phyloP scores from a whole-genome alignment of 2,113 vertebrate genomes.

The Phalacrocorax aristotelis region DNA sequence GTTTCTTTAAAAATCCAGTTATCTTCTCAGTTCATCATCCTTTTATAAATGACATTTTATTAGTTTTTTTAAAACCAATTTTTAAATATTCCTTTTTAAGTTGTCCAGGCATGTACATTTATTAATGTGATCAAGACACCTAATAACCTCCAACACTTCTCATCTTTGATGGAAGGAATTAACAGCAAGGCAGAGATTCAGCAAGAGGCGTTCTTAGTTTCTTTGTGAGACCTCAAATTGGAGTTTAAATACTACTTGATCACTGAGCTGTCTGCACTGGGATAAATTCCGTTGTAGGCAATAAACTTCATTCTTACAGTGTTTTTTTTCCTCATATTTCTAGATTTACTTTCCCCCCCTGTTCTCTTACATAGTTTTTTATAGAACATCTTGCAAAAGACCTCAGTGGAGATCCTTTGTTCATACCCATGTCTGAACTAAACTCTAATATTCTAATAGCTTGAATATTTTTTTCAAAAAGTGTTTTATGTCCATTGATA shows the following conservation, averaged over 20 bases:
- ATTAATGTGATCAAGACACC: neutral
- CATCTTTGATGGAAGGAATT: neutral
- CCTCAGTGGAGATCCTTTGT: neutral
- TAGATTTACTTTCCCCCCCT: neutral
- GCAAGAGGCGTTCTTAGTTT: neutral
- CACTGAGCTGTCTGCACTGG: neutral
- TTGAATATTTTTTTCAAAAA: neutral
- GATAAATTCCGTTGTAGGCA: neutral
- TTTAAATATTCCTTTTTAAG: neutral
- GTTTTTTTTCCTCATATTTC: neutral
- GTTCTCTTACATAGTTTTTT: neutral
- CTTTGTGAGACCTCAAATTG: neutral
- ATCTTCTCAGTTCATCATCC: neutral
- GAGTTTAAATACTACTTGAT: neutral
- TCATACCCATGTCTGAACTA: neutral
- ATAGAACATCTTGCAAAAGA: neutral
- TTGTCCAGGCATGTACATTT: neutral
- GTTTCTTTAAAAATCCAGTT: neutral
- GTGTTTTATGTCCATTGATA: neutral
- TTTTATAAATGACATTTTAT: neutral
- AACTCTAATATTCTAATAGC: neutral
- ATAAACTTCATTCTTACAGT: neutral
- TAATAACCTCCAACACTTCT: neutral
- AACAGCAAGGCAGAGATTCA: neutral
- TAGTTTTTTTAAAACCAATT: neutral